Percentiles rank a stretch among this genome's conserved stretches.
Evolutionary conservation across 2,113 vertebrate species (phyloP).

Genomic region (Falco punctatus): DNA sequence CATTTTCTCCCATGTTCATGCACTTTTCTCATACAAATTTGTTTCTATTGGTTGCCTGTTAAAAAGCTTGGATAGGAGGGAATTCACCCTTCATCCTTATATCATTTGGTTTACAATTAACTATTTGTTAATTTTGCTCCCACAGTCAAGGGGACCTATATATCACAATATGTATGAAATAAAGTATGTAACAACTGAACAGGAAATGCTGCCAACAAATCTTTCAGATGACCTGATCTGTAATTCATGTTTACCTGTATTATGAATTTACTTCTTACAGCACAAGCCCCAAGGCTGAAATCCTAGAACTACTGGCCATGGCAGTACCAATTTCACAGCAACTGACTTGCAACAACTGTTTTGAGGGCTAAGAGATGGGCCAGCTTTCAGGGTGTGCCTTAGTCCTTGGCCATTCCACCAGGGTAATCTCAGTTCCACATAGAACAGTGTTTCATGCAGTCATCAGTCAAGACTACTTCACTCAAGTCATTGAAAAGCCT

Average conservation of each 20-base stretch:
- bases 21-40: neutral
- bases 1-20: neutral
- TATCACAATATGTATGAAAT: neutral
- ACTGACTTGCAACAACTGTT: neutral
- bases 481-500: neutral
- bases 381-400: neutral
- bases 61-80: neutral
- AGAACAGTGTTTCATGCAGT: neutral
- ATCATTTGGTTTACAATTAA: neutral
- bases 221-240: neutral
- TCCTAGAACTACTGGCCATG: neutral
- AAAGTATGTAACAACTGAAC: neutral
- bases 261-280: neutral
- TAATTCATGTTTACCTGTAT: neutral
- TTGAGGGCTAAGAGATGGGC: neutral
- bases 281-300: neutral
- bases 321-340: neutral
- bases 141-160: neutral
- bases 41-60: neutral
- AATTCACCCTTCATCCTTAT: neutral
- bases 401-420: accelerated
- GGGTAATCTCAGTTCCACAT: neutral
- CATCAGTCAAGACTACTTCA: neutral
- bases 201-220: neutral
- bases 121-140: neutral